A percentile compares a stretch with the other conserved stretches of the same genome.
Conservation (phyloP, 2,797 vertebrate species). For the Lagorchestes hirsutus region DNA sequence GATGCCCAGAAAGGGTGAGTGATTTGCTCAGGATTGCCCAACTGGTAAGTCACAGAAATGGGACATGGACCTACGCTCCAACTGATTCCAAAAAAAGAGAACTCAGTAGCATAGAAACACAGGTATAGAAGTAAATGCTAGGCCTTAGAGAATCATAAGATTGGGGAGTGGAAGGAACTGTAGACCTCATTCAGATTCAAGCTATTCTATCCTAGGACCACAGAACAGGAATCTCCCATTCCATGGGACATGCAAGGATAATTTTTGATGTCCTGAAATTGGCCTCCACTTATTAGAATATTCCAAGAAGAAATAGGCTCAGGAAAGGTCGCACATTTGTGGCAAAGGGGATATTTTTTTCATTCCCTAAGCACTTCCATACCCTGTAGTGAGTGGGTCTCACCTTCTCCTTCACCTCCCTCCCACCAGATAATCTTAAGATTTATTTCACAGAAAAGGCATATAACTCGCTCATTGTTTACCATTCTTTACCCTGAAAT, state of each 20-base stretch:
- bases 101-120: neutral
- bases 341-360: neutral
- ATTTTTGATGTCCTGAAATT: neutral
- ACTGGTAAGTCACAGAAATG: neutral
- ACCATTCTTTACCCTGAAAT: neutral
- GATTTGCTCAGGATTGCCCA: neutral
- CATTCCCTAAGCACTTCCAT: neutral
- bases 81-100: neutral
- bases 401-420: neutral
- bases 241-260: neutral
- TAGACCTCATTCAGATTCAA: neutral
- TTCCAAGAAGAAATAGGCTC: neutral
- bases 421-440: neutral
- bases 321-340: neutral
- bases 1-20: neutral
- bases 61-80: too few relatives aligned
- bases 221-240: neutral
- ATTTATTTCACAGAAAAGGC: neutral
- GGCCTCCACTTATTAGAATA: neutral
- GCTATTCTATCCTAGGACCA: neutral
- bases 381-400: neutral
- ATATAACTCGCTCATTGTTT: neutral
- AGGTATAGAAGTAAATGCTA: neutral
- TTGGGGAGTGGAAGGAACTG: neutral
- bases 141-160: neutral